Evolutionary conservation across 2,797 vertebrate genomes (phyloP), one percentile per base, ranked within the genome.

Genomic region (Notolabrus celidotus): DNA sequence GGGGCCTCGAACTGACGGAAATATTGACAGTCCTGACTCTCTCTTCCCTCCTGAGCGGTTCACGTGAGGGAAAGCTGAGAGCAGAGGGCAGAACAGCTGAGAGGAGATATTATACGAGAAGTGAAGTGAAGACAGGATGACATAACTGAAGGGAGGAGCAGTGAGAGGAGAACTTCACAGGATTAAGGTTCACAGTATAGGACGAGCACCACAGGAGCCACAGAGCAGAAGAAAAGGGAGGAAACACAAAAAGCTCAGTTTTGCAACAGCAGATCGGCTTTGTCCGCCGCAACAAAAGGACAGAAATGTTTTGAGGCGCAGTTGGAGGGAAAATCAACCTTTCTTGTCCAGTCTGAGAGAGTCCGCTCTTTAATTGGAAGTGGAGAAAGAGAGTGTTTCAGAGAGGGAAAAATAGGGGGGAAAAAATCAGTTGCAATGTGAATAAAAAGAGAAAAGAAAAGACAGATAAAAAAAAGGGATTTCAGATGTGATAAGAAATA

Each of bases 251-350:
- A 86, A 71, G 73, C 66, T 79, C 74, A 55, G 67, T 73, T 82
- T 83, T 86, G 80, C 79, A 86, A 77, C 71, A 60, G 70, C 67
- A 73, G 85, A 74, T 80, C 51, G 57, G 77, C 67, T 89, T 88
- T 89, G 83, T 90, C 73, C 25, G 1, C 36, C 0, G 14, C 77
- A 72, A 89, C 80, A 88, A 81, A 84, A 55, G 80, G 67, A 88
- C 61, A 82, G 79, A 46, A 92, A 82, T 71, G 57, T 83, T 75
- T 72, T 85, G 69, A 82, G 66, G 74, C 51, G 9, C 80, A 60
- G 71, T 66, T 73, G 63, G 69, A 73, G 63, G 62, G 64, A 83
- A 74, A 79, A 86, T 71, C 55, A 52, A 38, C 52, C 54, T 86
- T 77, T 74, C 62, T 69, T 52, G 62, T 74, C 70, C 52, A 17